These are phyloP conservation scores for Callitettix versicolor DNA, from an alignment of 1,140 invertebrate species.

Conservation along the genomic window DNA sequence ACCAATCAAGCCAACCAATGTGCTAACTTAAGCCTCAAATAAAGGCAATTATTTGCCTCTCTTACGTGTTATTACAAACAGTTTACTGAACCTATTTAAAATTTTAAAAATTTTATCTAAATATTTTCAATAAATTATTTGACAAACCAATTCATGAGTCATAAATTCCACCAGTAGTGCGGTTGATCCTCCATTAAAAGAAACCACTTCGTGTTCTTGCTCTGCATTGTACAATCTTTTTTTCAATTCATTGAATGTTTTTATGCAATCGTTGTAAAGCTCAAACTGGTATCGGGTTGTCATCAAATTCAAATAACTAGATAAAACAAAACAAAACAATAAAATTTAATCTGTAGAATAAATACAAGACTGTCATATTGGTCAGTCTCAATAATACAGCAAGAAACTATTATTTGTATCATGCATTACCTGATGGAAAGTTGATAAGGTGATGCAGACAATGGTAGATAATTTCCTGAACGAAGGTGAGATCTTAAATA, in stretches of 20 bases:
- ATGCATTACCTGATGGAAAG: constrained; percentile 32
- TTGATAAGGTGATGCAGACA: constrained; percentile 43
- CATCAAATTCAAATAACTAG: constrained; percentile 14
- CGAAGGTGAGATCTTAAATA: constrained; percentile 26
- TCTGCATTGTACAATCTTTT: background rate
- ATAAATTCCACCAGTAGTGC: background rate
- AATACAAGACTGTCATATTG: too few species aligned
- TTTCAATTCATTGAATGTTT: constrained; percentile 1
- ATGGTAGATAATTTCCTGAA: constrained; percentile 28
- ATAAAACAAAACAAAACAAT: constrained; percentile 11
- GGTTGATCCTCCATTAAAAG: constrained; percentile 3
- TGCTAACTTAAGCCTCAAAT: too few species aligned
- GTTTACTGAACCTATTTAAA: too few species aligned
- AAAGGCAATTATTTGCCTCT: too few species aligned
- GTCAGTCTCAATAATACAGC: too few species aligned
- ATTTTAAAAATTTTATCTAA: too few species aligned
- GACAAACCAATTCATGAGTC: constrained; percentile 4
- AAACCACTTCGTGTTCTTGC: background rate
- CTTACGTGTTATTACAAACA: too few species aligned
- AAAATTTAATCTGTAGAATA: too few species aligned
- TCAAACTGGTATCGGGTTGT: constrained; percentile 4
- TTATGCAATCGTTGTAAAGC: constrained; percentile 3
- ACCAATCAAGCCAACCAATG: too few species aligned
- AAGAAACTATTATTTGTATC: too few species aligned
- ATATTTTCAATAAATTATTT: too few species aligned